Percentiles rank a stretch among this genome's conserved stretches.
Evolutionary conservation across 2,797 vertebrate genomes (phyloP).

Genomic region (Eidolon dupreanum): DNA sequence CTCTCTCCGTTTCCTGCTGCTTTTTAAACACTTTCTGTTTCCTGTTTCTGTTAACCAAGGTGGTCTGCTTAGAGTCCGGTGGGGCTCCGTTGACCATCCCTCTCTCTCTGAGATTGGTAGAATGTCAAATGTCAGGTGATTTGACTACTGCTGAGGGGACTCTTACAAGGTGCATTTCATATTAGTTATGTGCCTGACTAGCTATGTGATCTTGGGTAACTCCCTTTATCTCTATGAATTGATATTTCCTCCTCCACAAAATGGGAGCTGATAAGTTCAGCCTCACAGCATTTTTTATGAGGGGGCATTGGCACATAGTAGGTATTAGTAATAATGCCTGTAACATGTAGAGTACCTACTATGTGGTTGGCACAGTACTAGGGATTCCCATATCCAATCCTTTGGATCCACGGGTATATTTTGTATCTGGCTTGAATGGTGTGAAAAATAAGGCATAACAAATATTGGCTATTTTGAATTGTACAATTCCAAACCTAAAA

Average conservation of each 20-base stretch:
- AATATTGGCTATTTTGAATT: not conserved
- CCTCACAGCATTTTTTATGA: not conserved
- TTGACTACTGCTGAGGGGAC: not conserved
- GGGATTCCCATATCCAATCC: not conserved
- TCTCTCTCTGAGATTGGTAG: not conserved
- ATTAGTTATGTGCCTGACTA: not conserved
- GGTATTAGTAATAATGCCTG: not conserved
- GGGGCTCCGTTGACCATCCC: not conserved
- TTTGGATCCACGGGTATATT: not conserved
- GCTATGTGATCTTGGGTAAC: not conserved
- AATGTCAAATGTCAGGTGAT: not conserved
- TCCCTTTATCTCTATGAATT: not conserved
- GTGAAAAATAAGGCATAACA: not conserved
- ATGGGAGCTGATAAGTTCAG: not conserved
- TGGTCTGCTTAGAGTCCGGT: not conserved
- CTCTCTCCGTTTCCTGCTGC: not conserved
- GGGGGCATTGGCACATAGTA: not conserved
- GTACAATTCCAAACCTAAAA: not conserved
- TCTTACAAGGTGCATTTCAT: not conserved
- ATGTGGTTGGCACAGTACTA: not conserved
- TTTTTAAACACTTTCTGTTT: constrained; percentile 28
- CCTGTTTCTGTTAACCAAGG: not conserved
- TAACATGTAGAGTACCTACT: not conserved
- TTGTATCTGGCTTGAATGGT: not conserved
- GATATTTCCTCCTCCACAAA: not conserved